Base-by-base conservation (phyloP, 2,113 vertebrate species). In the Gymnocephalus cernua region DNA sequence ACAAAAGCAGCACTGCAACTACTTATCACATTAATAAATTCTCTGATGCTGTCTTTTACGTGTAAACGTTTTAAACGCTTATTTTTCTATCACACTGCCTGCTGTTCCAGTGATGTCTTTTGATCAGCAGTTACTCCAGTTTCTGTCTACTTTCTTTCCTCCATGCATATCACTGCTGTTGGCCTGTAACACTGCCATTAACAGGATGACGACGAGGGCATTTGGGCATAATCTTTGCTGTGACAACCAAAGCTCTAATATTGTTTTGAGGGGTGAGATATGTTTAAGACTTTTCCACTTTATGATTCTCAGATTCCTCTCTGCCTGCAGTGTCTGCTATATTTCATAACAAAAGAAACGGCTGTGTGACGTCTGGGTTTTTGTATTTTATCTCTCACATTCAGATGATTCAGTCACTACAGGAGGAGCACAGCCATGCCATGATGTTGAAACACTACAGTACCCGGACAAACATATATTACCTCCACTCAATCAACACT, bases 121-220 rank as follows among this genome's bases (percentile, higher is more conserved):
- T 67, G 58, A 68, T n/a, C 63, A 77, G 15, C 18, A 29, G 14
- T 71, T 71, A 83, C 76, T 53, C 45, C 23, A 54, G 32, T 77
- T 44, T 85, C 58, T 94, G 23, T 95, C 93, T 95, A 79, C 94
- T 93, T 86, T 95, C 93, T 95, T 92, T 69, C 94, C 93, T 91
- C 92, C 88, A 87, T 91, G 90, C 89, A 90, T 87, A 89, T 95
- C 74, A 50, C 88, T 88, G 90, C 90, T 92, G 62, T 21, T 89
- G 65, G n/a, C 90, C 91, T 85, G 88, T 82, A 53, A 87, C 87
- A 23, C 71, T 75, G 88, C 92, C 82, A 77, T 87, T 82, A 50
- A 50, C 96, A 99, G 98, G 98, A 99, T 95, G 98, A 99, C 61
- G 98, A 99, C 95, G 98, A 99, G 95, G 98, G 98, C 83, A 99